These are phyloP conservation scores for Eidolon helvum DNA, from an alignment of 2,113 vertebrate genomes.

Conservation along the genomic window DNA sequence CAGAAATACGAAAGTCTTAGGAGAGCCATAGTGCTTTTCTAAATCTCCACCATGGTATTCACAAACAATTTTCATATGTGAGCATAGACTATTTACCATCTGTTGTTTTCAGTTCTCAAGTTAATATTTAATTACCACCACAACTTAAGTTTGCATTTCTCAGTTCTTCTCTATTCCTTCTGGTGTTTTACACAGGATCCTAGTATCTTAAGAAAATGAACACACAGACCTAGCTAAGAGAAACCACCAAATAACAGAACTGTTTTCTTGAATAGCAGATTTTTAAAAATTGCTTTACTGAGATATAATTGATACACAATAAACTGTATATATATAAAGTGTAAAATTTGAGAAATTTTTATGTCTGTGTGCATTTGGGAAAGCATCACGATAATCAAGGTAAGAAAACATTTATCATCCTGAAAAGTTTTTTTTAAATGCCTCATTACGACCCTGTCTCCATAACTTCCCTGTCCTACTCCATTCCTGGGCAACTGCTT, in stretches of 20 bases:
- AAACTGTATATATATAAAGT: background rate
- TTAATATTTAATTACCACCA: constrained; percentile 58
- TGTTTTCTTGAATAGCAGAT: background rate
- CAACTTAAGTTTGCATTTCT: constrained; percentile 21
- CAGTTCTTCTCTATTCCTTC: background rate
- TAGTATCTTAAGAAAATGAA: background rate
- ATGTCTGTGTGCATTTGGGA: background rate
- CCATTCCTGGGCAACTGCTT: background rate
- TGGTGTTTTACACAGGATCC: background rate
- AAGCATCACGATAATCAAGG: background rate
- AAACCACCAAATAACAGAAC: background rate
- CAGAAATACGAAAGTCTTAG: constrained; percentile 50
- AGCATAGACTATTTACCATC: constrained; percentile 36
- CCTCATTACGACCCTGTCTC: background rate
- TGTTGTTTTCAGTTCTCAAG: constrained; percentile 45
- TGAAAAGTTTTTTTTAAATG: background rate
- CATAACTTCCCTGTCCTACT: background rate
- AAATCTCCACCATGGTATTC: constrained; percentile 42
- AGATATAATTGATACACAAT: background rate
- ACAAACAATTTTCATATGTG: constrained; percentile 54
- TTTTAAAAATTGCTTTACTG: background rate
- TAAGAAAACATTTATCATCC: background rate
- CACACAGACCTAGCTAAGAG: background rate
- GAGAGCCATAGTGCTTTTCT: constrained; percentile 41
- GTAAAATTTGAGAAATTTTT: background rate